Percentiles rank a stretch among this genome's conserved stretches.
phyloP scores from a whole-genome alignment of 2,113 vertebrate genomes.

The Melanocharis versteri region DNA sequence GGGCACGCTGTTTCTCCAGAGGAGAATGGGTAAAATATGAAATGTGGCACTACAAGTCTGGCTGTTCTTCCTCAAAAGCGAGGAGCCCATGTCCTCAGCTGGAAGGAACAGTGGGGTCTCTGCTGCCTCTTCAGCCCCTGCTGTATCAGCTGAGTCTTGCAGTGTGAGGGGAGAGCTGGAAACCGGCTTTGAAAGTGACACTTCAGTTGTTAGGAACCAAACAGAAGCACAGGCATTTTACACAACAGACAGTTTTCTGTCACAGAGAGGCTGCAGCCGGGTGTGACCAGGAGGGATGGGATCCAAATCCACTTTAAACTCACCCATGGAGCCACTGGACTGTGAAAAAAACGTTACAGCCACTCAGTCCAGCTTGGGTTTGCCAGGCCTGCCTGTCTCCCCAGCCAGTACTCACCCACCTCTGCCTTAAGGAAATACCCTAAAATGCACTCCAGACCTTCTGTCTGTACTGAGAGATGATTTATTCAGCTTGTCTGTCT shows the following conservation, averaged over 20 bases:
- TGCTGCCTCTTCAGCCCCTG: background rate
- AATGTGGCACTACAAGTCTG: background rate
- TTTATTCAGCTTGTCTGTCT: background rate
- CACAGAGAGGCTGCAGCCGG: background rate
- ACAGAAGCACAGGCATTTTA: background rate
- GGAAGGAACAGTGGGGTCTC: background rate
- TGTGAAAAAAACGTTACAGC: background rate
- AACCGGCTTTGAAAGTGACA: background rate
- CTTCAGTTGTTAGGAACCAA: background rate
- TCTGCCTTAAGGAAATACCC: constrained; percentile 45
- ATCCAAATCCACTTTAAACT: background rate
- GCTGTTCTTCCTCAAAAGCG: background rate
- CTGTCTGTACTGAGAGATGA: background rate
- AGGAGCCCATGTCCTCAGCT: background rate
- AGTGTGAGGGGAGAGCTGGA: background rate
- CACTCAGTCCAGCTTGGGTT: background rate
- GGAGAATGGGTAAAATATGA: background rate
- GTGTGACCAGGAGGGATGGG: background rate
- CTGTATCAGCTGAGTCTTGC: background rate
- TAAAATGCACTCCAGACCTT: background rate
- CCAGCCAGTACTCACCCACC: background rate
- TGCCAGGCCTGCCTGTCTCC: background rate
- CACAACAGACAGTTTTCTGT: background rate
- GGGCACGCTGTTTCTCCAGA: background rate
- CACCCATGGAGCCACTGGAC: background rate